Base-by-base conservation (phyloP, 2,113 vertebrate genomes). In the Phoenicopterus ruber region DNA sequence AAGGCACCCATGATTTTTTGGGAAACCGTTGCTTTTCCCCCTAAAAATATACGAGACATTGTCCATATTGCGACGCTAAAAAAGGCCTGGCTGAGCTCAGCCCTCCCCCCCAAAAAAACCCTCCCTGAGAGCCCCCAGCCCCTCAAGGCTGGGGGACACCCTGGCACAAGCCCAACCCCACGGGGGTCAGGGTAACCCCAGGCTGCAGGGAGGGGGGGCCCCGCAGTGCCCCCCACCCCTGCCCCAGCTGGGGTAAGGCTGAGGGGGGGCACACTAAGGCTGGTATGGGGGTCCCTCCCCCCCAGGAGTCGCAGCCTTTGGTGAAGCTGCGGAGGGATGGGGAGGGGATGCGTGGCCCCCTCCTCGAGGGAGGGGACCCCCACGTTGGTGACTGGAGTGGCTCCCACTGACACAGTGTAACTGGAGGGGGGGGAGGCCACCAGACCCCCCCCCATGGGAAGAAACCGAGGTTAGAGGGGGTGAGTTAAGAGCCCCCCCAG, bases 1-100 rank as follows among this genome's bases (percentile, higher is more conserved):
- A 96, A 96, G 94, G 94, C 90, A 92, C 73, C 93, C 88, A 72
- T 66, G 69, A 92, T 73, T 93, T 87, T 61, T 77, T 61, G 50
- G 85, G 91, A 93, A 94, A 96, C 88, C 44, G 6, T 92, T 94
- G 61, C 46, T 96, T 93, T 90, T 74, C n/a, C 65, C 55, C 73
- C 79, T 87, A 90, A 96, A 94, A 96, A 90, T 8, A 29, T 61
- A 73, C 0, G 83, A 88, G 38, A n/a, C 91, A 82, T 87, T 85
- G 93, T 94, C 86, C 70, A 34, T 76, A 85, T 36, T 86, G 44
- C 16, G 11, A 89, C 4, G 12, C 52, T 96, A 85, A 88, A 96
- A 96, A 79, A 74, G n/a, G 72, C 80, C 57, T 34, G 66, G 70
- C 62, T 91, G 86, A 90, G 47, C 70, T 74, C 76, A 74, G 74